Evolutionary conservation across 2,888 invertebrate genomes (phyloP).

Genomic region (Drosophila peninsularis): DNA sequence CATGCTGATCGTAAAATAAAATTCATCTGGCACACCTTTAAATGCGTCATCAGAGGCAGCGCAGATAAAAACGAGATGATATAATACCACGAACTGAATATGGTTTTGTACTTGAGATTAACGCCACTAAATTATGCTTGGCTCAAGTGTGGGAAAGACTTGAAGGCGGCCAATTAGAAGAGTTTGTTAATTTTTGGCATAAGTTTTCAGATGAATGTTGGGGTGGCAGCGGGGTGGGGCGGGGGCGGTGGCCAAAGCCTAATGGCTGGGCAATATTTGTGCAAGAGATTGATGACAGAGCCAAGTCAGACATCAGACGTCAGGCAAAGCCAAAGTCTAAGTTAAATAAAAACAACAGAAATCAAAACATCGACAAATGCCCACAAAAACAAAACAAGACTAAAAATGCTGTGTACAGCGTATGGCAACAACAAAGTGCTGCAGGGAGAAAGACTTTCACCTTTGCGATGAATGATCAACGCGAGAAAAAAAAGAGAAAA

Average conservation of each 20-base stretch:
- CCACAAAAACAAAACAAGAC: slow-evolving; percentile 37
- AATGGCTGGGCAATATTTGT: slow-evolving; percentile 47
- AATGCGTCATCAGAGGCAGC: slow-evolving; percentile 17
- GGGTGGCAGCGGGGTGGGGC: background rate
- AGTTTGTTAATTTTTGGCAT: slow-evolving; percentile 12
- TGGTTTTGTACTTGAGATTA: slow-evolving; percentile 23
- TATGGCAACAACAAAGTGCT: slow-evolving; percentile 67
- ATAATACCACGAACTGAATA: slow-evolving; percentile 9
- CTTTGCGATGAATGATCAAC: slow-evolving; percentile 57
- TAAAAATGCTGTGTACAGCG: slow-evolving; percentile 62
- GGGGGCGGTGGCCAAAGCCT: slow-evolving; percentile 4
- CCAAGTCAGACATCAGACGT: slow-evolving; percentile 42
- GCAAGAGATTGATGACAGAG: slow-evolving; percentile 47
- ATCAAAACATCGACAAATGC: slow-evolving; percentile 63
- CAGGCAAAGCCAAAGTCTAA: slow-evolving; percentile 8
- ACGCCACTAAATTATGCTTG: slow-evolving; percentile 2
- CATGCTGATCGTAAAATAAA: slow-evolving; percentile 18
- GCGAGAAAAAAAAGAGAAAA: slow-evolving; percentile 19
- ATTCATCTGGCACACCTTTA: slow-evolving; percentile 28
- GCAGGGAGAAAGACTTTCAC: slow-evolving; percentile 81
- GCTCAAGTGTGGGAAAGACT: slow-evolving; percentile 37
- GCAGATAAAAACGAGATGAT: slow-evolving; percentile 25
- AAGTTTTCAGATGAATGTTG: background rate
- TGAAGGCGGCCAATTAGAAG: slow-evolving; percentile 16
- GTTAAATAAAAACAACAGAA: slow-evolving; percentile 48